phyloP scores from a whole-genome alignment of 2,797 vertebrate species.

The Sebastes minor region DNA sequence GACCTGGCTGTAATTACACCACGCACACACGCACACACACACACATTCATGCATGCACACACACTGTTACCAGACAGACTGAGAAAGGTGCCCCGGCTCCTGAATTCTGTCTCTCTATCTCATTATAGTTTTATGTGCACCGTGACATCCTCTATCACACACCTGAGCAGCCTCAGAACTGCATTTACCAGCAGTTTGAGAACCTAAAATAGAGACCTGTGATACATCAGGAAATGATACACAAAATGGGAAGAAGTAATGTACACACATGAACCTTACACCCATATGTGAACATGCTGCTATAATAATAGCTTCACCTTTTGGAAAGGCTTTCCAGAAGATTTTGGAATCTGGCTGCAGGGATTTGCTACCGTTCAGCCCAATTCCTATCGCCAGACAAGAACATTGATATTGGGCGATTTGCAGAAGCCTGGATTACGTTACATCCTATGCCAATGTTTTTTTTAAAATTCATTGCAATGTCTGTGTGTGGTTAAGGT shows the following conservation, averaged over 20 bases:
- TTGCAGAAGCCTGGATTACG: not conserved
- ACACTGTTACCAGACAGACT: constrained; percentile 62
- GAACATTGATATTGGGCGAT: not conserved
- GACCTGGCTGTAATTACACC: constrained; percentile 80
- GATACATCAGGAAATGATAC: not conserved
- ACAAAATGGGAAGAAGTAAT: not conserved
- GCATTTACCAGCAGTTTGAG: not conserved
- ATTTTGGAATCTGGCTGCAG: not conserved
- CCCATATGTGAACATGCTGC: not conserved
- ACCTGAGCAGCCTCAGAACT: constrained; percentile 16
- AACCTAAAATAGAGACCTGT: too few species aligned
- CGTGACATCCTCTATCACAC: constrained; percentile 29
- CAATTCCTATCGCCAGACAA: not conserved
- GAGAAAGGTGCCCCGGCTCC: constrained; percentile 57
- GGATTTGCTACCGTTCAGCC: not conserved
- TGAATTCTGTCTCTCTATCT: constrained; percentile 43
- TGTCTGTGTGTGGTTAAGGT: not conserved
- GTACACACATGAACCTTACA: not conserved
- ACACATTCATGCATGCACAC: constrained; percentile 14
- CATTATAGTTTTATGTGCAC: constrained; percentile 38
- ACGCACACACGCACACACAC: constrained; percentile 36
- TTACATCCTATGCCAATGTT: not conserved
- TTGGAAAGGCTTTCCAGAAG: not conserved
- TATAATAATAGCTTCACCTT: not conserved
- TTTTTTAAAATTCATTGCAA: not conserved